These are phyloP conservation scores for Rallus crepitans DNA, from an alignment of 2,797 vertebrate species.

Conservation along the genomic window DNA sequence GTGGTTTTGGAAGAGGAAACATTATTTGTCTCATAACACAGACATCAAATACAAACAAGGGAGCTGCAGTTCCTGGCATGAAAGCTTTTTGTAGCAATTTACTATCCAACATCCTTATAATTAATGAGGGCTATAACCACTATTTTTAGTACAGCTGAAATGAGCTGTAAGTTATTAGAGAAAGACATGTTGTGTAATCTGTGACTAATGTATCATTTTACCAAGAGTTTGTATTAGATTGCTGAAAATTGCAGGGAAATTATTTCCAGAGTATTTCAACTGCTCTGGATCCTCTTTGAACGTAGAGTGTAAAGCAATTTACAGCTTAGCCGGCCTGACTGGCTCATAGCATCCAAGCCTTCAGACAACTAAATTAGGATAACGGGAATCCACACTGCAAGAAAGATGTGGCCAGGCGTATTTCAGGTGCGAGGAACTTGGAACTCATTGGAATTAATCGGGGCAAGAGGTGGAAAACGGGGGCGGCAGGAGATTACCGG, in stretches of 20 bases:
- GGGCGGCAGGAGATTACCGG: background rate
- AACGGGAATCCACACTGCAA: background rate
- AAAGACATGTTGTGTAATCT: constrained; percentile 47
- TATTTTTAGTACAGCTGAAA: constrained; percentile 60
- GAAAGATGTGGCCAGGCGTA: background rate
- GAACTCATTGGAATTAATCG: background rate
- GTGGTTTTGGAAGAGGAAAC: constrained; percentile 56
- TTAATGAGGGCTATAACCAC: constrained; percentile 46
- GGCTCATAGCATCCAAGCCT: background rate
- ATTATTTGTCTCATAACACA: constrained; percentile 47
- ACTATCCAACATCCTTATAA: constrained; percentile 27
- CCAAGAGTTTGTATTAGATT: constrained; percentile 41
- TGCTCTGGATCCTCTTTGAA: background rate
- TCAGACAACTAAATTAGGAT: background rate
- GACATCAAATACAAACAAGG: constrained; percentile 63
- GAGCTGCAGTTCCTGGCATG: constrained; percentile 56
- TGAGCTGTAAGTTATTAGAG: constrained; percentile 24
- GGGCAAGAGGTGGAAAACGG: background rate
- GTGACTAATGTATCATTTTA: constrained; percentile 47
- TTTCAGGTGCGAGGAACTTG: background rate
- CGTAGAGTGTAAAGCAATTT: background rate
- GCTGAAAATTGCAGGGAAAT: constrained; percentile 35
- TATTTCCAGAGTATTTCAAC: constrained; percentile 15
- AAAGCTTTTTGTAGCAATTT: constrained; percentile 48
- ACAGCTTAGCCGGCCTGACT: background rate